These are phyloP conservation scores for Choristoneura fumiferana DNA, from an alignment of 1,140 invertebrate genomes.

Conservation along the genomic window DNA sequence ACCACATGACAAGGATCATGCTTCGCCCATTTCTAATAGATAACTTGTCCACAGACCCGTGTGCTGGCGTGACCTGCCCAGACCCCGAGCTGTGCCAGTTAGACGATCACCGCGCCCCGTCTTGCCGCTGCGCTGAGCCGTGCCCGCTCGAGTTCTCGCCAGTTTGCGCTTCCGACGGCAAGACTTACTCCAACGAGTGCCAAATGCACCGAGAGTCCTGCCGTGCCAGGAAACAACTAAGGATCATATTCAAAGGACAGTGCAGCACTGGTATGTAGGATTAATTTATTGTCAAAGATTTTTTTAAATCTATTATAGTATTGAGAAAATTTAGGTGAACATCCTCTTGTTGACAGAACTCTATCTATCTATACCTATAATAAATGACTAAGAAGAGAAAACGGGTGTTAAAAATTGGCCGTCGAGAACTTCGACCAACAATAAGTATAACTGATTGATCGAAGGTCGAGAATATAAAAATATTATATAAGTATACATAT, in stretches of 20 bases:
- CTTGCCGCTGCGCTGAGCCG: conserved; percentile 88
- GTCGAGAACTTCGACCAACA: too few species aligned
- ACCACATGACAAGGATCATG: too few species aligned
- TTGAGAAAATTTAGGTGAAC: too few species aligned
- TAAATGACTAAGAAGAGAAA: too few species aligned
- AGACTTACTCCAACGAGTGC: conserved; percentile 93
- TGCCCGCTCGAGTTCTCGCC: conserved; percentile 89
- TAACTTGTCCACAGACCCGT: conserved; percentile 86
- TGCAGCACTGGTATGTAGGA: conserved; percentile 84
- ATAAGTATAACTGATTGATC: too few species aligned
- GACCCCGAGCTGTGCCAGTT: conserved; percentile 91
- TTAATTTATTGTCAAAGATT: too few species aligned
- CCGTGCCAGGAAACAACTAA: conserved; percentile 83
- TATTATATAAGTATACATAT: too few species aligned
- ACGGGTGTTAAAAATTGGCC: too few species aligned
- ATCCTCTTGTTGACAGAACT: too few species aligned
- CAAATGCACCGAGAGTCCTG: conserved; percentile 87
- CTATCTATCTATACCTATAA: too few species aligned
- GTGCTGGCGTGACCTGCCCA: conserved; percentile 85
- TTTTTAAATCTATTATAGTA: too few species aligned
- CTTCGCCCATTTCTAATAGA: not conserved
- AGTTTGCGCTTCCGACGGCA: conserved; percentile 91
- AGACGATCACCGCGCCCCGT: conserved; percentile 86
- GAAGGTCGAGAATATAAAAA: too few species aligned
- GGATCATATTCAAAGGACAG: conserved; percentile 88